Evolutionary conservation across 2,888 invertebrate species (phyloP).

Genomic region (Romanomermis culicivorax): DNA sequence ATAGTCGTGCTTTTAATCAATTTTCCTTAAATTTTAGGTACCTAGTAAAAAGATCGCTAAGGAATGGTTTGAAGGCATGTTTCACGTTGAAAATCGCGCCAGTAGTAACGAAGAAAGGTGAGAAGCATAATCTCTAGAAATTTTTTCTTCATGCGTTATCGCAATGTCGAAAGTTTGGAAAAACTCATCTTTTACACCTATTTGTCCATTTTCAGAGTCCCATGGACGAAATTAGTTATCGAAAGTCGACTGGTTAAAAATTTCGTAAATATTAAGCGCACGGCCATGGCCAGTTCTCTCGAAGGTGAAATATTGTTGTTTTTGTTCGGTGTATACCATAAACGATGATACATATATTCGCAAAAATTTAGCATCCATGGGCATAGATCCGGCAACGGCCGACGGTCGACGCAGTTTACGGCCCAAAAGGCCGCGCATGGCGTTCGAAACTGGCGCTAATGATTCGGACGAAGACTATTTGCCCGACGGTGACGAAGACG

Average conservation of each 20-base stretch:
- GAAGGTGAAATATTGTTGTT: too few species aligned
- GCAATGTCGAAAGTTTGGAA: not conserved
- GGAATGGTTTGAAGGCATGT: slow-evolving; percentile 17
- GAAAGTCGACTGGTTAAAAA: too few species aligned
- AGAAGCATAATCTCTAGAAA: too few species aligned
- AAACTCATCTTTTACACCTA: too few species aligned
- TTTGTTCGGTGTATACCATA: not conserved
- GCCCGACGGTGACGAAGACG: not conserved
- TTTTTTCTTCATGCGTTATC: too few species aligned
- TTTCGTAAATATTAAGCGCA: too few species aligned
- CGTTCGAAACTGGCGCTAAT: not conserved
- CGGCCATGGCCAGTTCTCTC: too few species aligned
- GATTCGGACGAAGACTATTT: not conserved
- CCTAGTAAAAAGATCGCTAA: not conserved
- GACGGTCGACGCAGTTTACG: not conserved
- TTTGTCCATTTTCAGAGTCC: too few species aligned
- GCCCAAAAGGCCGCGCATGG: not conserved
- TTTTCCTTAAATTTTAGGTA: not conserved
- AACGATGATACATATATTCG: too few species aligned
- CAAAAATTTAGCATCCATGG: too few species aligned
- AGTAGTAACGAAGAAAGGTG: not conserved
- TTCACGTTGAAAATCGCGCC: slow-evolving; percentile 12
- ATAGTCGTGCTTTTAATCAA: not conserved
- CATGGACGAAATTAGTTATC: too few species aligned
- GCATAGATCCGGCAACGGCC: too few species aligned